phyloP scores from a whole-genome alignment of 1,140 invertebrate species.

The Pemphigus obesinymphae region DNA sequence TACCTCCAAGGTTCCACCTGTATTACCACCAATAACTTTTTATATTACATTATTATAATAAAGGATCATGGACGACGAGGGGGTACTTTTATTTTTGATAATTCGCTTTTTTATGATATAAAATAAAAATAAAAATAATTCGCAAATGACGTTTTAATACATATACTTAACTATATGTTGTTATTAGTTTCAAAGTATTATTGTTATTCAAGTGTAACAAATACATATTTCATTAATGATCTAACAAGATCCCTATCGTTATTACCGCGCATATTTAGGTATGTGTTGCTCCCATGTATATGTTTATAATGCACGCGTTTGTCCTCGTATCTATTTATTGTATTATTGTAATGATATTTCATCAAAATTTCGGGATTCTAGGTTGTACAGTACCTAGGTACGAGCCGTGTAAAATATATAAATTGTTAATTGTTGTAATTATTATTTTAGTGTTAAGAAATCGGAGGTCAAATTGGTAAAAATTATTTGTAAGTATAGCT shows the following conservation, averaged over 20 bases:
- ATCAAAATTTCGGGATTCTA: neutral
- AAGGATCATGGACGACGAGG: neutral
- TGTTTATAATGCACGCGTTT: neutral
- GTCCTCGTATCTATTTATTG: neutral
- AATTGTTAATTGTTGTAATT: neutral
- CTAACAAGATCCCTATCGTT: neutral
- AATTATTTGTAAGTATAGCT: too few relatives aligned
- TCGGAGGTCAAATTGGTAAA: neutral
- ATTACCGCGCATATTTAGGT: neutral
- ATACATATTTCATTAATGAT: conserved; percentile 2
- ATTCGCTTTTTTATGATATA: neutral
- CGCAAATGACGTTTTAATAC: neutral
- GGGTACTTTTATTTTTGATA: neutral
- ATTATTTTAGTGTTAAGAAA: neutral
- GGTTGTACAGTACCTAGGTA: neutral
- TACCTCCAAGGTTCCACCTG: conserved; percentile 17
- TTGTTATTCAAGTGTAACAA: conserved; percentile 12
- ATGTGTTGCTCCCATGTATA: neutral
- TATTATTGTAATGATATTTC: neutral
- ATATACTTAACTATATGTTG: neutral
- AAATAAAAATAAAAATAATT: neutral
- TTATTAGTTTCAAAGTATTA: neutral
- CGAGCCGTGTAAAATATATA: neutral
- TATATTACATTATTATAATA: neutral
- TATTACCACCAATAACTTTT: neutral